These are phyloP conservation scores for Nothobranchius kuhntae DNA, from an alignment of 2,113 vertebrate genomes.

Conservation along the genomic window DNA sequence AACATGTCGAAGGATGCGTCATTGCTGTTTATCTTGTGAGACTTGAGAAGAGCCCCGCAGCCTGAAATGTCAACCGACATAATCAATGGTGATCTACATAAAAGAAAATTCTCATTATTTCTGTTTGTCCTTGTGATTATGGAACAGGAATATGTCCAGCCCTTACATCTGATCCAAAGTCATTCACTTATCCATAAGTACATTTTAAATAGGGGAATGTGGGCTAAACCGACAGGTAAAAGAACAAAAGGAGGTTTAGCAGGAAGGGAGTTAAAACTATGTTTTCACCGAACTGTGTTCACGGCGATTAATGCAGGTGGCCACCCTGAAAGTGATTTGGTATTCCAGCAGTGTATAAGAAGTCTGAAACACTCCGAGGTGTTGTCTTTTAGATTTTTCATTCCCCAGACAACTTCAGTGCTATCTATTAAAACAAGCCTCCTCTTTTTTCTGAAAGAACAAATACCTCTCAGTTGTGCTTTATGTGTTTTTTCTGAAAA, in stretches of 20 bases:
- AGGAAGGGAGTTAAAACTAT: neutral
- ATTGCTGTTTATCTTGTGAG: slow-evolving; percentile 39
- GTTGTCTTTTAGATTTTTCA: slow-evolving; percentile 24
- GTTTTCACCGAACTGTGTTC: slow-evolving; percentile 14
- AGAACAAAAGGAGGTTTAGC: neutral
- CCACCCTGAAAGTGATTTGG: slow-evolving; percentile 24
- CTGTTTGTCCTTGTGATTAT: slow-evolving; percentile 46
- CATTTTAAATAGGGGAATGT: neutral
- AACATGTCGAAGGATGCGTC: slow-evolving; percentile 51
- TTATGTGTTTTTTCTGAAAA: slow-evolving; percentile 10
- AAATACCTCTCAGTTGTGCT: slow-evolving; percentile 29
- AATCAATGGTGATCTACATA: slow-evolving; percentile 39
- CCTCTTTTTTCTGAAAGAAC: slow-evolving; percentile 42
- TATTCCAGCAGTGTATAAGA: slow-evolving; percentile 12
- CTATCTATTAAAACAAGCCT: slow-evolving; percentile 53
- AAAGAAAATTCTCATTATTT: slow-evolving; percentile 33
- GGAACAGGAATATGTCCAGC: slow-evolving; percentile 22
- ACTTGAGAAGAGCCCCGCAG: slow-evolving; percentile 32
- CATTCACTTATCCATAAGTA: slow-evolving; percentile 15
- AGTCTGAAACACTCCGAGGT: slow-evolving; percentile 9
- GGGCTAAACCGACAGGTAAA: neutral
- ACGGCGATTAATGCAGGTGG: slow-evolving; percentile 11
- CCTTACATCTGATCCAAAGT: slow-evolving; percentile 25
- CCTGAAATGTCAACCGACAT: slow-evolving; percentile 40
- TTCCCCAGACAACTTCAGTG: slow-evolving; percentile 27